phyloP scores from a whole-genome alignment of 2,888 invertebrate genomes.

The Pherbina coryleti region DNA sequence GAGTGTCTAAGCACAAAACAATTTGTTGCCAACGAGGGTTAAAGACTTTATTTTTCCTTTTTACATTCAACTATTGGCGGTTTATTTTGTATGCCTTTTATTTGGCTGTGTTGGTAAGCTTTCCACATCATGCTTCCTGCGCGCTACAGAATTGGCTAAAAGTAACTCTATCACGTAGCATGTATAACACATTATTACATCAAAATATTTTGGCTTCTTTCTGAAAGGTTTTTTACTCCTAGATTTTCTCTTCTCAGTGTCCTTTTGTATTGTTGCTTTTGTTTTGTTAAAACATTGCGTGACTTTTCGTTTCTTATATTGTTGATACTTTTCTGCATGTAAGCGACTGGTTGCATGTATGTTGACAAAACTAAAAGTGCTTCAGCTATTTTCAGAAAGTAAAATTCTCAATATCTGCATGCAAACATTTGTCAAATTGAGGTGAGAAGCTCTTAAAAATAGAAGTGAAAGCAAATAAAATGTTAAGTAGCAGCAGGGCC shows the following conservation, averaged over 20 bases:
- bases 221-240: not conserved
- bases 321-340: constrained; percentile 13
- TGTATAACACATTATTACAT: constrained; percentile 30
- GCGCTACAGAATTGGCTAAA: not conserved
- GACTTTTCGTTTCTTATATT: constrained; percentile 7
- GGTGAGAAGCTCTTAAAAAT: no score
- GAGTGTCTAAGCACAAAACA: not conserved
- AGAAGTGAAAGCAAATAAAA: not conserved
- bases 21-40: constrained; percentile 1
- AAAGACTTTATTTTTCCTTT: constrained; percentile 5
- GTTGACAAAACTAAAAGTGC: not conserved
- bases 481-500: no score
- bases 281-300: constrained; percentile 18
- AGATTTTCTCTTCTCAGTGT: constrained; percentile 1
- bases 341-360: not conserved
- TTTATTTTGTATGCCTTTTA: not conserved
- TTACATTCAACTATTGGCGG: not conserved
- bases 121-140: not conserved
- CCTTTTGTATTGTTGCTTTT: not conserved
- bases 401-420: no score
- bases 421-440: no score
- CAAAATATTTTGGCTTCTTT: constrained; percentile 19
- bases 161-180: constrained; percentile 20
- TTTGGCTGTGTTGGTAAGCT: not conserved
- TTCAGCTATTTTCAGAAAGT: no score